Base-by-base conservation (phyloP, 2,797 vertebrate genomes). In the Sparidentex hasta region DNA sequence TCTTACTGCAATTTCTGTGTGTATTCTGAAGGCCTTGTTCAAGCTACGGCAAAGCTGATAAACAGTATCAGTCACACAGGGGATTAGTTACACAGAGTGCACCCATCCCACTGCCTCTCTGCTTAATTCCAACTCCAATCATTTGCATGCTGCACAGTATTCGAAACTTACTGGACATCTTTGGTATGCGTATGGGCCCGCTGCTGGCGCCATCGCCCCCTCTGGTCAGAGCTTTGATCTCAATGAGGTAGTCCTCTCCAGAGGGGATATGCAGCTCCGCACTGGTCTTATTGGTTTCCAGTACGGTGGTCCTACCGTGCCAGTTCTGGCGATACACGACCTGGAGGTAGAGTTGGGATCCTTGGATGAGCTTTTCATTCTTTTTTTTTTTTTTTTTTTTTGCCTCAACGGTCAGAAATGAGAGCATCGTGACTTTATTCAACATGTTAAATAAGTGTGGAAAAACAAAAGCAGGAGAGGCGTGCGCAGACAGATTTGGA, bases 161-260 rank as follows among this genome's bases (percentile, higher is more conserved):
- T 44, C 33, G 51, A 12, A 52, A 94, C 95, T 84, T 94, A 98
- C 97, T 97, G 44, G 96, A 97, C 95, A 97, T 95, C 92, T 95
- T 97, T 91, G 97, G 96, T 91, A 98, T 97, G 91, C 94, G 94
- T 73, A 98, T 97, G 86, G 96, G 96, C 47, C 95, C 95, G 4
- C 96, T 97, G 94, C 97, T 97, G 93, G 96, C 95, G 54, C 97
- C 97, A 3, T 97, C 96, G 0, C 97, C 97, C 2, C 97, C 96
- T 0, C 96, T 95, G 0, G 95, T 98, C 80, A 96, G 87, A 11
- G 95, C 95, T 93, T 96, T 96, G 90, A 98, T 97, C 92, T 97
- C 96, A 56, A 97, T 96, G 75, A 98, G 90, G 92, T 97, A 96
- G 93, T 96, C 96, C 73, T 97, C 96, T 81, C 96, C 96, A 6